These are phyloP conservation scores for Mastigias papua DNA, from an alignment of 30 jellyfish, hydroid and myxozoan species.

Conservation along the genomic window DNA sequence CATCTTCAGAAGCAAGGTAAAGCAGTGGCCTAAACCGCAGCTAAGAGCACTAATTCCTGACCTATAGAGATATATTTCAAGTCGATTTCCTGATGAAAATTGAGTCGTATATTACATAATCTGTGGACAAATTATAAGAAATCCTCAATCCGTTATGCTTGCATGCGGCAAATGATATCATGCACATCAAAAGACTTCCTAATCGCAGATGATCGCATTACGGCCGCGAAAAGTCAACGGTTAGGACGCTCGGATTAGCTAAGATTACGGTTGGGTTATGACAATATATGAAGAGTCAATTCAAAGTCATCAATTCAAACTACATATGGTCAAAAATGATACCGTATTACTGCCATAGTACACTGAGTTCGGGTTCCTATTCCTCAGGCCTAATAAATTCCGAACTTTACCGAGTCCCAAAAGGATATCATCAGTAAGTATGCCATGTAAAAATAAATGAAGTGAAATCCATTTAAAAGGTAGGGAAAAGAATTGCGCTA, in stretches of 20 bases:
- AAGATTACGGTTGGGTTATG: constrained; percentile 27
- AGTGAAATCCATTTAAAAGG: no score
- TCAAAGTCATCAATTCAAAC: no score
- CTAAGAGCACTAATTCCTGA: neutral
- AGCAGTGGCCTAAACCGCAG: neutral
- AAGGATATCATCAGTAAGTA: no score
- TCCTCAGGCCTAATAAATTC: no score
- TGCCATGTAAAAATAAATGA: no score
- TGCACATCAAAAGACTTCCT: constrained; percentile 16
- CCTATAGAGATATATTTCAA: neutral
- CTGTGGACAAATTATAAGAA: constrained; percentile 5
- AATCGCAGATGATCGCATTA: constrained; percentile 9
- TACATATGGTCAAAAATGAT: no score
- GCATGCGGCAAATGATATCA: constrained; percentile 20
- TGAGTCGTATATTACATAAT: neutral
- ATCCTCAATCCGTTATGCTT: constrained; percentile 51
- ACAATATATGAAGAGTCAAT: neutral
- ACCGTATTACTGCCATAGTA: neutral
- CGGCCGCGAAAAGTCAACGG: constrained; percentile 26
- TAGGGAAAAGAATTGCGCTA: no score
- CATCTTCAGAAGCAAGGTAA: neutral
- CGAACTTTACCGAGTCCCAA: no score
- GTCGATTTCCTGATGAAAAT: neutral
- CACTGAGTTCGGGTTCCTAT: no score
- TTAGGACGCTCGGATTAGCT: neutral